These are phyloP conservation scores for Phasia obesa DNA, from an alignment of 2,888 invertebrate species.

Conservation along the genomic window DNA sequence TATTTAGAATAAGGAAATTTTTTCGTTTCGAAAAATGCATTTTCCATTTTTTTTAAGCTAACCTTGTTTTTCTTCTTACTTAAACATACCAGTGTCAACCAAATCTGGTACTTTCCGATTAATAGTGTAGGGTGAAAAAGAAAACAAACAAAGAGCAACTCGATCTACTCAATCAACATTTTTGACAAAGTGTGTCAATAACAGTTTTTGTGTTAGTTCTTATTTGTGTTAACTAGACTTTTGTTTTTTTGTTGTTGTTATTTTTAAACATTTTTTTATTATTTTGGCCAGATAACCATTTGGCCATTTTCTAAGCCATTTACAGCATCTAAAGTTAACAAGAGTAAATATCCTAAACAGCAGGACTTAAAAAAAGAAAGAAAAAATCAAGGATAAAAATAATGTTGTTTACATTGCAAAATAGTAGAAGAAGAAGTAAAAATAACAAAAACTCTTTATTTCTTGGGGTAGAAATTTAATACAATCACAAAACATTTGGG, in stretches of 20 bases:
- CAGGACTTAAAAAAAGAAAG: slow-evolving; percentile 22
- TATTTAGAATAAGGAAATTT: no score
- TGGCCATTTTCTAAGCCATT: slow-evolving; percentile 79
- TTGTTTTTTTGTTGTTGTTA: slow-evolving; percentile 53
- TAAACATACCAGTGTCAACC: not conserved
- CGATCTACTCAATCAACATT: slow-evolving; percentile 71
- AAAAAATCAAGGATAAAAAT: slow-evolving; percentile 40
- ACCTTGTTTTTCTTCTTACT: not conserved
- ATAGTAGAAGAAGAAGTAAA: slow-evolving; percentile 14
- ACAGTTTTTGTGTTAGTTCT: slow-evolving; percentile 74
- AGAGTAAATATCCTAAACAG: slow-evolving; percentile 69
- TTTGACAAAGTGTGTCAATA: slow-evolving; percentile 80
- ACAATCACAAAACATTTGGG: slow-evolving; percentile 66
- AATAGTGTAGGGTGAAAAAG: not conserved
- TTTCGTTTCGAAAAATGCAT: no score
- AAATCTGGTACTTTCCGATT: not conserved
- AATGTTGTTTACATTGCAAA: slow-evolving; percentile 27
- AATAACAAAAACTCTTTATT: slow-evolving; percentile 41
- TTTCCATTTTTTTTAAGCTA: no score
- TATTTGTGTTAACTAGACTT: slow-evolving; percentile 65
- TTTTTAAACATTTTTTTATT: slow-evolving; percentile 10
- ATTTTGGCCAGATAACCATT: slow-evolving; percentile 64
- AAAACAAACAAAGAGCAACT: slow-evolving; percentile 1
- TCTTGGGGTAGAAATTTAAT: slow-evolving; percentile 54
- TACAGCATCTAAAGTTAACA: slow-evolving; percentile 80